Percentiles rank a stretch among this genome's conserved stretches.
Evolutionary conservation across 2,888 invertebrate genomes (phyloP).

Genomic region (Pseudococcus longispinus): DNA sequence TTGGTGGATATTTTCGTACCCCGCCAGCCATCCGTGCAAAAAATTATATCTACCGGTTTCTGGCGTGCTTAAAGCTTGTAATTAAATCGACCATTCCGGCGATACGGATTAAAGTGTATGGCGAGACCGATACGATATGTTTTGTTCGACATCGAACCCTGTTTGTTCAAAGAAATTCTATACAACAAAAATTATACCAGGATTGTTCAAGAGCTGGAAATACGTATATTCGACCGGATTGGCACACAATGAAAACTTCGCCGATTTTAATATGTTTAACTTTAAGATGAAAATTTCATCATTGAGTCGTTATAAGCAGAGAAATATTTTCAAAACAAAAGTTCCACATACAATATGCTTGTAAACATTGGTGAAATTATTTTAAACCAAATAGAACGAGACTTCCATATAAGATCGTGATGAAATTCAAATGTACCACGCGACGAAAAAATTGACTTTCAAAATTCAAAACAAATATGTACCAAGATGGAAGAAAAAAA

Average conservation of each 20-base stretch:
- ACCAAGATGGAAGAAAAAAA: too few species aligned
- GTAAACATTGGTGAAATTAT: background rate
- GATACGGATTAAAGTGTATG: background rate
- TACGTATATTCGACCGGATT: background rate
- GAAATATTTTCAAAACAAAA: background rate
- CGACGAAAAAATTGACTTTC: too few species aligned
- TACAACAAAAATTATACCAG: background rate
- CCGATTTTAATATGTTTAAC: background rate
- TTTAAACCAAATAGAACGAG: background rate
- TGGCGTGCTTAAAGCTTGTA: background rate
- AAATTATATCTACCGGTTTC: background rate
- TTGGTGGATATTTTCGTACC: background rate
- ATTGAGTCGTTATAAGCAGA: background rate
- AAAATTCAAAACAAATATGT: too few species aligned
- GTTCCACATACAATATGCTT: background rate
- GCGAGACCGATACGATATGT: background rate
- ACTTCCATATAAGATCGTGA: too few species aligned
- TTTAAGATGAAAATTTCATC: background rate
- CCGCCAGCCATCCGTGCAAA: background rate
- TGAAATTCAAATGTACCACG: too few species aligned
- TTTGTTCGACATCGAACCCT: background rate
- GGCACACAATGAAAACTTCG: background rate
- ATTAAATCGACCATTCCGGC: background rate
- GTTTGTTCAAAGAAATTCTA: background rate
- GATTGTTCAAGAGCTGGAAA: background rate